Percentiles rank a stretch among this genome's conserved stretches.
Evolutionary conservation across 2,113 vertebrate species (phyloP).

Genomic region (Caranx ignobilis): DNA sequence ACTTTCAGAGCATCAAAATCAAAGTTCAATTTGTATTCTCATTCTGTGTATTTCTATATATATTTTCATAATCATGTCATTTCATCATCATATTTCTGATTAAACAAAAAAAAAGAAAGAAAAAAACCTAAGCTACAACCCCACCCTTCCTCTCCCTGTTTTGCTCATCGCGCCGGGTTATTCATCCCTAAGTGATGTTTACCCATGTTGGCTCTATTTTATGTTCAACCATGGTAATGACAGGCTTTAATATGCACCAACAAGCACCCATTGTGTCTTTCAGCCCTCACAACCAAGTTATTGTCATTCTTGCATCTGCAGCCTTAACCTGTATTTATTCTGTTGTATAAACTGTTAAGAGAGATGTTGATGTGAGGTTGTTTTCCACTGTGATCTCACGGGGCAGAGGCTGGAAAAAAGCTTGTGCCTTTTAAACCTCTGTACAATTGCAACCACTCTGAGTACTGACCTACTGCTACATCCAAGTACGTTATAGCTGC

Average conservation of each 20-base stretch:
- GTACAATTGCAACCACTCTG: not conserved
- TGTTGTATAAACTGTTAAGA: conserved; percentile 37
- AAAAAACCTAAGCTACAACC: not conserved
- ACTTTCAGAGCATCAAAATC: not conserved
- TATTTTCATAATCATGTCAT: not conserved
- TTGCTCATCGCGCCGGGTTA: conserved; percentile 3
- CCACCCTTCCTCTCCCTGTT: not conserved
- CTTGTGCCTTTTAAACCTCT: not conserved
- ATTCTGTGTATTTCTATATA: not conserved
- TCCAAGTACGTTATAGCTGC: not conserved
- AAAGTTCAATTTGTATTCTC: not conserved
- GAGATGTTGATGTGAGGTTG: conserved; percentile 29
- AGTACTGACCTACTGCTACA: not conserved
- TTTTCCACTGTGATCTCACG: conserved; percentile 8
- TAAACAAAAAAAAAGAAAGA: no score
- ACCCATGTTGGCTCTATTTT: conserved; percentile 50
- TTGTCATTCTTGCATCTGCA: conserved; percentile 42
- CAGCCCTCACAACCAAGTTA: conserved; percentile 44
- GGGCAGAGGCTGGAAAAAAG: not conserved
- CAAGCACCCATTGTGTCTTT: conserved; percentile 62
- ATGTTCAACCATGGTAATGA: conserved; percentile 64
- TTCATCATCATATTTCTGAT: not conserved
- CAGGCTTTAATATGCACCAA: conserved; percentile 50
- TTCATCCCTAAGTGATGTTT: conserved; percentile 71
- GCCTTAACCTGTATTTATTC: conserved; percentile 41